phyloP scores from a whole-genome alignment of 2,113 vertebrate genomes.

The Henicopernis longicauda region DNA sequence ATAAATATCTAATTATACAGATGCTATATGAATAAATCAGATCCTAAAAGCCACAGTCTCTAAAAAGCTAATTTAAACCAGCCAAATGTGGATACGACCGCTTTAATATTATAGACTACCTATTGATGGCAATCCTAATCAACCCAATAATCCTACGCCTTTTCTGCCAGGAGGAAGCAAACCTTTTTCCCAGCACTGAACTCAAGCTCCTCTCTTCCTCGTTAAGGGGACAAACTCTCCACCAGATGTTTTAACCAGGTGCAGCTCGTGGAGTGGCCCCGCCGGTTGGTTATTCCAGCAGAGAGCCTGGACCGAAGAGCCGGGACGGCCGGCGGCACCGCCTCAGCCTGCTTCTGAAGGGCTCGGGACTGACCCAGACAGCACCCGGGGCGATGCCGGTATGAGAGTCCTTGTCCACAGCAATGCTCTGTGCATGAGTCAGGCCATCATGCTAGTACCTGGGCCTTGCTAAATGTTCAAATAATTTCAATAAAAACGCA shows the following conservation, averaged over 20 bases:
- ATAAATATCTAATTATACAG: not conserved
- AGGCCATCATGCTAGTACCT: fast-evolving
- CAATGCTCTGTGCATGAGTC: fast-evolving
- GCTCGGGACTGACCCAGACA: not conserved
- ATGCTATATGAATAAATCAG: not conserved
- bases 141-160: not conserved
- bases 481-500: not conserved
- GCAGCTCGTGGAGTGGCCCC: not conserved
- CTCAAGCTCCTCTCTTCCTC: not conserved
- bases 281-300: not conserved
- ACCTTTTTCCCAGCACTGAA: not conserved
- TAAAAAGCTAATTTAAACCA: not conserved
- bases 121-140: not conserved
- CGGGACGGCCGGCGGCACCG: fast-evolving
- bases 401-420: fast-evolving
- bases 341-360: not conserved
- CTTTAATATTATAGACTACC: not conserved
- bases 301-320: not conserved
- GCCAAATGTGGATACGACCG: not conserved
- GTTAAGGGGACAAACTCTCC: not conserved
- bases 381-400: fast-evolving
- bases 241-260: not conserved
- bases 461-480: no score
- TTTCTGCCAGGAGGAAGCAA: not conserved
- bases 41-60: not conserved